Percentiles rank a stretch among this genome's conserved stretches.
These are phyloP conservation scores for Mya arenaria DNA, from an alignment of 1,140 invertebrate genomes.

Conservation along the genomic window DNA sequence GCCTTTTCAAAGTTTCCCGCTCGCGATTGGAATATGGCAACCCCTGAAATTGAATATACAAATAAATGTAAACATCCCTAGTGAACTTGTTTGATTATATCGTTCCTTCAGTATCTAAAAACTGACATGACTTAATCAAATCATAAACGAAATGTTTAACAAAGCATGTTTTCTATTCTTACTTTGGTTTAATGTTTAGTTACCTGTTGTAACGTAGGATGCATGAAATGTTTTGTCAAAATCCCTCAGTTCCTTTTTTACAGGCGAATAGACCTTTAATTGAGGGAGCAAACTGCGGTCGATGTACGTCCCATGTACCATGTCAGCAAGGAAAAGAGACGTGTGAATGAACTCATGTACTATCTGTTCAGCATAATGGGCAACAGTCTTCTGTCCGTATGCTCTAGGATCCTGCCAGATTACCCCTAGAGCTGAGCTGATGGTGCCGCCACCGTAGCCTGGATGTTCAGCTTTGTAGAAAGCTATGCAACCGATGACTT, in stretches of 20 bases:
- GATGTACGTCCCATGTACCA: constrained; percentile 12
- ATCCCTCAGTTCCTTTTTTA: background rate
- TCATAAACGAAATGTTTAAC: too few relatives aligned
- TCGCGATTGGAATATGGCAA: background rate
- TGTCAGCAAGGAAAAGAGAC: constrained; percentile 14
- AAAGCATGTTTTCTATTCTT: too few relatives aligned
- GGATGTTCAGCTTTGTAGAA: constrained; percentile 22
- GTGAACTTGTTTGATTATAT: too few relatives aligned
- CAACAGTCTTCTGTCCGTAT: background rate
- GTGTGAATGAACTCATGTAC: constrained; percentile 35
- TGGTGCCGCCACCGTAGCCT: background rate
- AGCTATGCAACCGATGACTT: constrained; percentile 16
- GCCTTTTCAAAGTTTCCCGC: background rate
- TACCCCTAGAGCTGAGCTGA: constrained; percentile 18
- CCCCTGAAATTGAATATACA: too few relatives aligned
- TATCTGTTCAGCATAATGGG: constrained; percentile 20
- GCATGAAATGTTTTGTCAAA: constrained; percentile 27
- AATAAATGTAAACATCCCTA: too few relatives aligned
- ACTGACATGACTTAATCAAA: too few relatives aligned
- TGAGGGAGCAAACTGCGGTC: background rate
- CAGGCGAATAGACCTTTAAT: constrained; percentile 7
- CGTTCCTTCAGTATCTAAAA: too few relatives aligned
- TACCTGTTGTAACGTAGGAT: constrained; percentile 22
- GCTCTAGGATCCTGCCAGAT: constrained; percentile 24
- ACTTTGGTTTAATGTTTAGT: too few relatives aligned